Evolutionary conservation across 2,797 vertebrate species (phyloP).

Genomic region (Sciaenops ocellatus): DNA sequence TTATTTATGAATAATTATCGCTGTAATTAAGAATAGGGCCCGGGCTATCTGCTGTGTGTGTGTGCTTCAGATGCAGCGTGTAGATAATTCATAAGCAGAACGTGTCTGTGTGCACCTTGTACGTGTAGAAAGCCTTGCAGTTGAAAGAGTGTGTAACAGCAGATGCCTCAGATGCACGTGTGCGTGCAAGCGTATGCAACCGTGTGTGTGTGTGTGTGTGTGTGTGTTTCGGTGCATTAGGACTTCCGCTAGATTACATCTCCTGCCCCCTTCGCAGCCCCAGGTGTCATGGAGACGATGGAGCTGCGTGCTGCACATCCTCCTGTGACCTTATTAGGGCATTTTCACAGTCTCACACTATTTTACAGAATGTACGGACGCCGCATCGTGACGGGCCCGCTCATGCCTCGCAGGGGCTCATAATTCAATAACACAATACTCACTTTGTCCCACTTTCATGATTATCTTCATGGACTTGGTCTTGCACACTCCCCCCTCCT

Average conservation of each 20-base stretch:
- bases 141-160: conserved; percentile 28
- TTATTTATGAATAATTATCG: conserved; percentile 60
- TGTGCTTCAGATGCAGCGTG: background rate
- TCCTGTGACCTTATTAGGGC: conserved; percentile 61
- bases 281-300: conserved; percentile 72
- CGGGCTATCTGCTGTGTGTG: background rate
- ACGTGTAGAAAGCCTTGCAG: conserved; percentile 12
- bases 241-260: conserved; percentile 67
- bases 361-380: conserved; percentile 3
- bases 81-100: conserved; percentile 1
- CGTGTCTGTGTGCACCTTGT: conserved; percentile 27
- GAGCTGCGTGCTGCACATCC: conserved; percentile 23
- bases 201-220: conserved; percentile 19
- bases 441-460: conserved; percentile 99
- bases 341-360: conserved; percentile 28
- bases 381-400: background rate
- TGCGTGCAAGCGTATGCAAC: conserved; percentile 30
- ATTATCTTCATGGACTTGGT: conserved; percentile 99
- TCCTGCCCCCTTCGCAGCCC: conserved; percentile 51
- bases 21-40: conserved; percentile 45
- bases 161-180: conserved; percentile 44
- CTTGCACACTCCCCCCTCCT: conserved; percentile 98
- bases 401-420: conserved; percentile 10
- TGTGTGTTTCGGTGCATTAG: conserved; percentile 25
- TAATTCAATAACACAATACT: conserved; percentile 73